phyloP scores from a whole-genome alignment of 2,888 invertebrate species.

The Iselma pallidipennis region DNA sequence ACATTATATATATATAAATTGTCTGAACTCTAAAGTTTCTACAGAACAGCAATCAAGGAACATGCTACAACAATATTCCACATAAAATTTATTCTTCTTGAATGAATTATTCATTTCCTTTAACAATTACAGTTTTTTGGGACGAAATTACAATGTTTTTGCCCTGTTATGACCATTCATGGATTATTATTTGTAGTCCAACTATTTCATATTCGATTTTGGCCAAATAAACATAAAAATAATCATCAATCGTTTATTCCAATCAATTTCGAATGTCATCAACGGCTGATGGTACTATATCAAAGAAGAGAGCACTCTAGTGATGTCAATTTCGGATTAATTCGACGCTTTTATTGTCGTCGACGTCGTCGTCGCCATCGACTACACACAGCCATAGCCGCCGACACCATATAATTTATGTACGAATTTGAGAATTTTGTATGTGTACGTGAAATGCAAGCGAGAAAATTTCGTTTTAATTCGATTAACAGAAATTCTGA shows the following conservation, averaged over 20 bases:
- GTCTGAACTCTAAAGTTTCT: too few species aligned
- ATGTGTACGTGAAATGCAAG: not conserved
- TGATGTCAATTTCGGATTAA: conserved; percentile 1
- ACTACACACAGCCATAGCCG: too few species aligned
- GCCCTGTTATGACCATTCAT: too few species aligned
- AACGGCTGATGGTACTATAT: not conserved
- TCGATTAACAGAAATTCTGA: not conserved
- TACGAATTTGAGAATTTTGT: not conserved
- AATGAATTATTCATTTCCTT: too few species aligned
- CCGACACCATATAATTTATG: not conserved
- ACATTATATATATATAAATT: too few species aligned
- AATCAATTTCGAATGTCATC: not conserved
- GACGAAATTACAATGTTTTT: too few species aligned
- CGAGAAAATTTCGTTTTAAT: not conserved
- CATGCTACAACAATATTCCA: too few species aligned
- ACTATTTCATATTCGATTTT: too few species aligned
- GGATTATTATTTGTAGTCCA: too few species aligned
- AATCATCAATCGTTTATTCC: not conserved
- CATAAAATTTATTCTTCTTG: too few species aligned
- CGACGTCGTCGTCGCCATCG: not conserved
- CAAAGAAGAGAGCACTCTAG: not conserved
- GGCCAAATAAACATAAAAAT: not conserved
- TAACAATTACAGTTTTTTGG: too few species aligned
- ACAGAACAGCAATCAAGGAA: too few species aligned
- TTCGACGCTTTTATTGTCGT: not conserved